Evolutionary conservation across 64 coral and sea anemone species (phyloP).

Genomic region (Hydrozoanthus tunicans): DNA sequence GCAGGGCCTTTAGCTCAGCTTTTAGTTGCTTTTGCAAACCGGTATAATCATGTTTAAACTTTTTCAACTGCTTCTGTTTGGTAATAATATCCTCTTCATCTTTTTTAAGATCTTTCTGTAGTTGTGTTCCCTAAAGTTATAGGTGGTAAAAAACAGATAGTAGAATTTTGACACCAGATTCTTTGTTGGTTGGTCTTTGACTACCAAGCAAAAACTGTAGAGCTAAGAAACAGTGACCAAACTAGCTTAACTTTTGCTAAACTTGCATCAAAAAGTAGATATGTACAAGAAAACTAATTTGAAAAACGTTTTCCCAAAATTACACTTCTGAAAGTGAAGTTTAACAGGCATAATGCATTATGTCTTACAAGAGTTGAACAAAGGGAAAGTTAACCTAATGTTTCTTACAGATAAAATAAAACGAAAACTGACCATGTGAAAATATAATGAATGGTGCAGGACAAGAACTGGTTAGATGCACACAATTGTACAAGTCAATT

Average conservation of each 20-base stretch:
- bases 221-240: too few species aligned
- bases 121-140: conserved; percentile 74
- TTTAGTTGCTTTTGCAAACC: conserved; percentile 83
- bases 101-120: conserved; percentile 85
- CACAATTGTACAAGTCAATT: too few species aligned
- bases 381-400: too few species aligned
- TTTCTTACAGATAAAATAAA: too few species aligned
- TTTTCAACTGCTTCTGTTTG: conserved; percentile 94
- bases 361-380: too few species aligned
- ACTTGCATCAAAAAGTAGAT: not conserved
- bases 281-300: not conserved
- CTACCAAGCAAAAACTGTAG: too few species aligned
- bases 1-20: conserved; percentile 69
- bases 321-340: too few species aligned
- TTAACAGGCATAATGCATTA: too few species aligned
- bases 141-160: not conserved
- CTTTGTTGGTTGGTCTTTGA: not conserved
- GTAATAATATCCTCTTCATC: conserved; percentile 81
- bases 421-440: too few species aligned
- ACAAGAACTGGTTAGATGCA: too few species aligned
- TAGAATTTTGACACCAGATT: not conserved
- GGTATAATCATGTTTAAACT: conserved; percentile 87
- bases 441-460: too few species aligned
- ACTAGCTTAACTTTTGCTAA: too few species aligned
- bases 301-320: not conserved